Base-by-base conservation (phyloP, 2,888 invertebrate species). In the Mystacides longicornis region DNA sequence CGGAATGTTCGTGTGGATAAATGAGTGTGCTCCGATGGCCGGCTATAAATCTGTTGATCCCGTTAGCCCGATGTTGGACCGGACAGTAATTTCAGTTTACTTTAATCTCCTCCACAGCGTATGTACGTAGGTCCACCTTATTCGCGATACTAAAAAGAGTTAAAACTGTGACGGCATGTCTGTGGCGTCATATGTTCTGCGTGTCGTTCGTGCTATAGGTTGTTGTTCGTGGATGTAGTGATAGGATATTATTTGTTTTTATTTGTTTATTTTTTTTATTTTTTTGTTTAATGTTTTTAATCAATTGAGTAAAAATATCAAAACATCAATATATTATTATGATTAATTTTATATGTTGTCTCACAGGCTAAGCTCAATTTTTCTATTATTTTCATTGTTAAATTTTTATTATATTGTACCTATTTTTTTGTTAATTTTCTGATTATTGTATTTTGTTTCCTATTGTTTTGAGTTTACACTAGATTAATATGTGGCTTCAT, bases 151-250 rank as follows among this genome's bases (percentile, higher is more conserved):
- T 37, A 37, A 37, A 37, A 37, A 33, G 54, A 50, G 56, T 51
- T 23, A 42, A 57, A 55, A 56, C 57, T 60, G 57, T 60, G 60
- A 46, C 48, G 45, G 49, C 52, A 48, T 54, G 49, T 43, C 49
- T 54, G 57, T 57, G 56, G 57, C 53, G 45, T 51, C 46, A 55
- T 58, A 54, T 60, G 51, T 54, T 54, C 60, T 54, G 45, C 58
- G 56, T 74, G 75, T 74, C 77, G 77, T 77, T 76, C 77, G 77
- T 77, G 75, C 73, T 69, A 71, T 77, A 77, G 77, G 77, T 73
- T 75, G 60, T 60, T 60, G 58, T 61, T 61, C 61, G 61, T 60
- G 60, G 58, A 37, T 61, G 60, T 60, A 60, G 60, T 59, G 57
- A 60, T 56, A 54, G 55, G 55, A 56, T 60, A 7, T 37, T 37